A percentile compares a stretch with the other conserved stretches of the same genome.
Evolutionary conservation across 2,888 invertebrate species (phyloP).

Genomic region (Agrochola circellaris): DNA sequence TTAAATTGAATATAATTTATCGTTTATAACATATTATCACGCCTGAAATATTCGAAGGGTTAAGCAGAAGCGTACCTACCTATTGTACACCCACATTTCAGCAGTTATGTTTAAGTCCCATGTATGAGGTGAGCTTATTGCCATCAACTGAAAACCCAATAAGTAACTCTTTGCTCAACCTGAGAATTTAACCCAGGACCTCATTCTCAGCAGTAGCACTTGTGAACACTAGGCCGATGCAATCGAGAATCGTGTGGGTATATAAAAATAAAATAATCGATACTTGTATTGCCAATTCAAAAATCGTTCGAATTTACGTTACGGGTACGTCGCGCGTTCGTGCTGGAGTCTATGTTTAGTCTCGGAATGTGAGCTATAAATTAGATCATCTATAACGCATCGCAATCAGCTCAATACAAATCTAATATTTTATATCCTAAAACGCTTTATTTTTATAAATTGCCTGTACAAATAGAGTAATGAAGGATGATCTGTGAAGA

Average conservation of each 20-base stretch:
- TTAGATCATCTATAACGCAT: constrained; percentile 18
- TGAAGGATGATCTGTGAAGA: neutral
- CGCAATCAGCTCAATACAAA: constrained; percentile 24
- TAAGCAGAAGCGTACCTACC: too few relatives aligned
- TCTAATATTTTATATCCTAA: constrained; percentile 13
- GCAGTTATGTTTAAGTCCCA: too few relatives aligned
- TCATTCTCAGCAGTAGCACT: too few relatives aligned
- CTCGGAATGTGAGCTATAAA: constrained; percentile 24
- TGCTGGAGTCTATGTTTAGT: neutral
- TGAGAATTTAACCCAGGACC: too few relatives aligned
- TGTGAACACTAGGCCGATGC: too few relatives aligned
- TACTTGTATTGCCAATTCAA: neutral
- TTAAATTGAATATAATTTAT: neutral
- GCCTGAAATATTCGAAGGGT: neutral
- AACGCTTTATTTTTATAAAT: constrained; percentile 13
- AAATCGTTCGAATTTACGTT: neutral
- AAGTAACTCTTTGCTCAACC: too few relatives aligned
- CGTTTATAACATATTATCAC: neutral
- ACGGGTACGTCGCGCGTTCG: neutral
- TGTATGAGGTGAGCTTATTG: too few relatives aligned
- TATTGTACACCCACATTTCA: too few relatives aligned
- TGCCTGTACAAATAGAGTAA: neutral
- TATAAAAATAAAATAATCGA: neutral
- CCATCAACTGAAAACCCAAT: too few relatives aligned
- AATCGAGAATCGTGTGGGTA: too few relatives aligned